A percentile compares a stretch with the other conserved stretches of the same genome.
phyloP scores from a whole-genome alignment of 2,113 vertebrate genomes.

The Argyrosomus japonicus region DNA sequence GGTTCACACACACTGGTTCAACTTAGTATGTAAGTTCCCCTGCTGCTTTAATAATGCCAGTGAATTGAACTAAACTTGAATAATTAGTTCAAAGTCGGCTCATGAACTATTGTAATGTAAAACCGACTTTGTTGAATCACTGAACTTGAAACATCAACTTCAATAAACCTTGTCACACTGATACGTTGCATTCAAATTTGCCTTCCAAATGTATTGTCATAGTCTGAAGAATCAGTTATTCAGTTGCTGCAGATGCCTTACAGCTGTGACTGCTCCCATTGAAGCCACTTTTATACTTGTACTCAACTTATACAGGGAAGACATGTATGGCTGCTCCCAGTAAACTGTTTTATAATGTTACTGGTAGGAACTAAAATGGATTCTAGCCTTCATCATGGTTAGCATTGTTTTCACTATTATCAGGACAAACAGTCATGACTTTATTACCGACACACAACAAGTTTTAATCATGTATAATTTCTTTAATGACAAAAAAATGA shows the following conservation, averaged over 20 bases:
- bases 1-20: background rate
- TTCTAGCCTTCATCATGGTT: background rate
- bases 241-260: background rate
- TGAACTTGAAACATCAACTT: background rate
- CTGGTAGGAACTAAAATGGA: background rate
- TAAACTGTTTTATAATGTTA: background rate
- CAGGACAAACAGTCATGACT: background rate
- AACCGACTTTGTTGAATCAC: background rate
- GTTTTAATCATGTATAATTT: background rate
- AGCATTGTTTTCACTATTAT: background rate
- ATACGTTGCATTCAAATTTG: background rate
- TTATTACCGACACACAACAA: background rate
- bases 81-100: background rate
- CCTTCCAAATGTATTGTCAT: background rate
- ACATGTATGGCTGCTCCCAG: background rate
- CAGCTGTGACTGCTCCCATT: background rate
- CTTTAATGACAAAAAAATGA: background rate
- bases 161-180: background rate
- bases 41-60: background rate
- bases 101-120: background rate
- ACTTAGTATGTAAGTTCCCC: background rate
- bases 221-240: background rate
- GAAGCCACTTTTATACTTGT: background rate
- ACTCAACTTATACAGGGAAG: background rate
- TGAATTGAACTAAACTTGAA: background rate